A percentile compares a stretch with the other conserved stretches of the same genome.
Evolutionary conservation across 2,113 vertebrate genomes (phyloP).

Genomic region (Propithecus coquereli): DNA sequence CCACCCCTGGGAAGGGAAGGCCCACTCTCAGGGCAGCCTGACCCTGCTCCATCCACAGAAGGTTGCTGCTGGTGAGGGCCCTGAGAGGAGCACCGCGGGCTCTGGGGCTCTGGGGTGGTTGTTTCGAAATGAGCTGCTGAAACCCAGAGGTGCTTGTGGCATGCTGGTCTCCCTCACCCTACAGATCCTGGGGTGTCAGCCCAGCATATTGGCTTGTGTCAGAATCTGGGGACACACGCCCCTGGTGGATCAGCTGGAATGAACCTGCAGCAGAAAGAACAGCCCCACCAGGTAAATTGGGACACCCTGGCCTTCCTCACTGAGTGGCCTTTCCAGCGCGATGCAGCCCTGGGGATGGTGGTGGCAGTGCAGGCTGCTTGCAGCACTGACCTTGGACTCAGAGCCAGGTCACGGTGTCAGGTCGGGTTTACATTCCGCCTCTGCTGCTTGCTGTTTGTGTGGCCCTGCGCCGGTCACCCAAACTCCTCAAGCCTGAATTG

Average conservation of each 20-base stretch:
- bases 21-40: neutral
- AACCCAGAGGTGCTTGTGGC: neutral
- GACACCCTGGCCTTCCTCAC: neutral
- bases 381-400: neutral
- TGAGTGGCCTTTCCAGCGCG: neutral
- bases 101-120: neutral
- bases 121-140: neutral
- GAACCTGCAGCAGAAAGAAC: neutral
- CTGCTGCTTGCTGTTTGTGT: neutral
- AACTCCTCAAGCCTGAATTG: neutral
- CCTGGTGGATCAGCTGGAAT: neutral
- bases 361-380: neutral
- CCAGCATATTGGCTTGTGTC: neutral
- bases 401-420: neutral
- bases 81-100: fast-evolving
- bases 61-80: neutral
- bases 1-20: neutral
- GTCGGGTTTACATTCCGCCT: neutral
- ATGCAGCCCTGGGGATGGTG: neutral
- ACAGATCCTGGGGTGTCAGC: neutral
- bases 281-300: neutral
- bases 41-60: neutral
- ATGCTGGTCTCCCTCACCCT: neutral
- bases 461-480: neutral
- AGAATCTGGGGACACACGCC: neutral